These are phyloP conservation scores for Atopsyche davidsoni DNA, from an alignment of 1,140 invertebrate genomes.

Conservation along the genomic window DNA sequence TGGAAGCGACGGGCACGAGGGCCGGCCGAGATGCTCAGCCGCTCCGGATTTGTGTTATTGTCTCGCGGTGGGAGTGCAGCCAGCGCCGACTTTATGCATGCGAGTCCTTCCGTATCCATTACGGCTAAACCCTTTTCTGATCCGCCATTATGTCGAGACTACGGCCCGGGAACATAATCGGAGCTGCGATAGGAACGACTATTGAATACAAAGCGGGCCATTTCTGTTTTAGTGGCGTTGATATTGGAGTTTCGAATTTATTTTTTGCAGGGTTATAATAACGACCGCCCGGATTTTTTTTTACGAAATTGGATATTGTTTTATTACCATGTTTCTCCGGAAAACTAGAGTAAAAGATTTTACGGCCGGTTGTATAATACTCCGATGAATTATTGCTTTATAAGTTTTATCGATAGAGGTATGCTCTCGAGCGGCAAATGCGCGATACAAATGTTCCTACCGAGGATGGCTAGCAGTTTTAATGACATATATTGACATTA, in stretches of 20 bases:
- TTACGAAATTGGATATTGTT: conserved; percentile 29
- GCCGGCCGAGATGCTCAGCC: background rate
- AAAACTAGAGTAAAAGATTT: conserved; percentile 22
- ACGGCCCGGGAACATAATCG: conserved; percentile 23
- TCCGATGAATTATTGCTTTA: conserved; percentile 9
- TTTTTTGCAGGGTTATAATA: conserved; percentile 6
- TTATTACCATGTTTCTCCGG: conserved; percentile 17
- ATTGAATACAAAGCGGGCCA: conserved; percentile 29
- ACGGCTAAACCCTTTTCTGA: conserved; percentile 26
- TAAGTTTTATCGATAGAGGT: conserved; percentile 9
- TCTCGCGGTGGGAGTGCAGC: background rate
- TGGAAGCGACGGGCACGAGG: background rate
- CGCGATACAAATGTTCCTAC: background rate
- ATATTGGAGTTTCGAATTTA: conserved; percentile 17
- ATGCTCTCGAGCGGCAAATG: too few species aligned
- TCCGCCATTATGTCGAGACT: conserved; percentile 23
- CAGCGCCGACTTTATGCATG: conserved; percentile 19
- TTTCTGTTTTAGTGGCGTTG: conserved; percentile 24
- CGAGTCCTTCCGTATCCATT: conserved; percentile 26
- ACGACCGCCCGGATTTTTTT: conserved; percentile 11
- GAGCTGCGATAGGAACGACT: conserved; percentile 22
- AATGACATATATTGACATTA: background rate
- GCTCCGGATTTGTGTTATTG: conserved; percentile 1
- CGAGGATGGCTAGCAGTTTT: conserved; percentile 3
- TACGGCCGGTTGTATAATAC: conserved; percentile 9